phyloP scores from a whole-genome alignment of 2,113 vertebrate species.

The Spermophilus dauricus region DNA sequence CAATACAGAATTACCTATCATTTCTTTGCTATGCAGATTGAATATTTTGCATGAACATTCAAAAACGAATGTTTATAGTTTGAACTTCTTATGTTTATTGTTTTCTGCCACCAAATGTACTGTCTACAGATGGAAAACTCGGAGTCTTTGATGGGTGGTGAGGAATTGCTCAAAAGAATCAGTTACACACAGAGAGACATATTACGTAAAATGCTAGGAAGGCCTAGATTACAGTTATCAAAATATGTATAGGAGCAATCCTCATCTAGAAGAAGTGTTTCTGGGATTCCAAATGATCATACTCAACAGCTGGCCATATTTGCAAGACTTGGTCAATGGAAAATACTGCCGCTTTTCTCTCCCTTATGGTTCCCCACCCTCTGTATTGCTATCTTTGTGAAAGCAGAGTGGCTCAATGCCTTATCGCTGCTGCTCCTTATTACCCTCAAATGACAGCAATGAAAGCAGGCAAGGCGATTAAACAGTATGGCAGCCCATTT shows the following conservation, averaged over 20 bases:
- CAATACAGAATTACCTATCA: constrained; percentile 80
- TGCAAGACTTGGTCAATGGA: constrained; percentile 74
- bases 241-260: constrained; percentile 42
- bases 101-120: constrained; percentile 76
- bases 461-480: constrained; percentile 59
- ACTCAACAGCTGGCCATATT: constrained; percentile 74
- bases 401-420: background rate
- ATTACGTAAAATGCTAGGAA: constrained; percentile 55
- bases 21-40: constrained; percentile 80
- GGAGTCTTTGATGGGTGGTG: constrained; percentile 66
- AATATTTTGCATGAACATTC: constrained; percentile 76
- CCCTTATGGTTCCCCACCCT: constrained; percentile 5
- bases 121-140: constrained; percentile 81
- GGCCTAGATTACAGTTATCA: constrained; percentile 71
- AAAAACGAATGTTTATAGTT: constrained; percentile 74
- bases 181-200: constrained; percentile 76
- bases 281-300: constrained; percentile 64
- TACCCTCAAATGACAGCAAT: constrained; percentile 24
- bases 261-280: constrained; percentile 51
- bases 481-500: constrained; percentile 30
- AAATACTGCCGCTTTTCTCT: constrained; percentile 52
- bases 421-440: constrained; percentile 2
- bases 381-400: background rate
- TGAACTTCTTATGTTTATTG: constrained; percentile 80
- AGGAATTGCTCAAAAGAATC: constrained; percentile 71